Evolutionary conservation across 1,140 invertebrate genomes (phyloP), one percentile per base, ranked within the genome.

Genomic region (Ceratina australensis): DNA sequence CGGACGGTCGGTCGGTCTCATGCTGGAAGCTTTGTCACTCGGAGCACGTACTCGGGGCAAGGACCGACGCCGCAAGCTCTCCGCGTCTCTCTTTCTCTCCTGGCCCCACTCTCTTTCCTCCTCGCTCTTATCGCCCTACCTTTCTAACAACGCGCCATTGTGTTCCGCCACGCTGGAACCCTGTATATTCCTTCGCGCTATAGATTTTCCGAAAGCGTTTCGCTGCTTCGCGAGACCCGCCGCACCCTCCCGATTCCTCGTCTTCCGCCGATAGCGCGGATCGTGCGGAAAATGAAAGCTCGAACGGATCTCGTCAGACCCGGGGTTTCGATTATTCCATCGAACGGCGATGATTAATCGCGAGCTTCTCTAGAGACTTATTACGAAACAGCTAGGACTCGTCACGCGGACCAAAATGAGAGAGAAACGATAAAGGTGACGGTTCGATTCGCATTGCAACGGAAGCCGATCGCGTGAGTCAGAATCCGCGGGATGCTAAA

Each of bases 11-110:
- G 82, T 88, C 87, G 88, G 86, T 87, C 87, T 90, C 86, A 86
- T 86, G 81, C 83, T 87, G 76, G 79, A 89, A 91, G 86, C 89
- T 91, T 92, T 92, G 87, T 88, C 89, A 92, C 89, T 89, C 91
- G 79, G 86, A 91, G 89, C 91, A 92, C 91, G 91, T 92, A 91
- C 91, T 87, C 88, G 86, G 91, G 90, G 91, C 91, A 92, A 92
- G 90, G 91, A 92, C 91, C 91, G 84, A 86, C 76, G 91, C 90
- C 90, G 90, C 91, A 92, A 92, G 91, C 91, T 92, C 88, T 74
- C 88, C 77, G 82, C 89, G 82, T 76, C 84, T 73, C 22, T 72
- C 68, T 76, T 76, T 76, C 63, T 74, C 61, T 72, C 80, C 49
- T 57, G 76, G 24, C 66, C 72, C 68, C 72, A 61, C 57, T 20